Conservation (phyloP, 2,797 vertebrate genomes). For the Molossus molossus region DNA sequence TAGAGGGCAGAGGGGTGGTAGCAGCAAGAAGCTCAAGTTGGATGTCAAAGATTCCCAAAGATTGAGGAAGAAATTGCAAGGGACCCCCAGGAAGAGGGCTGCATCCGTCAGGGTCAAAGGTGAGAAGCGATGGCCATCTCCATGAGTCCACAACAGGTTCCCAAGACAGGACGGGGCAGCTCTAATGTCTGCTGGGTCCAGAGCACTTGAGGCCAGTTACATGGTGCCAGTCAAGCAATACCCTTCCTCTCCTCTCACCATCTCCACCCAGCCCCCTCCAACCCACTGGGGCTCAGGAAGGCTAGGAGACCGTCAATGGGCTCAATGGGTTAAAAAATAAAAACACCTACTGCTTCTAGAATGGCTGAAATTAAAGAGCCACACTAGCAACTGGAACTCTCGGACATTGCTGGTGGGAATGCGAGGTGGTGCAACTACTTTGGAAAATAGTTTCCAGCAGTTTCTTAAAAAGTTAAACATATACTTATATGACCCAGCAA, state of each 20-base stretch:
- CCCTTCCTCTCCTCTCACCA: neutral
- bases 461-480: constrained; percentile 47
- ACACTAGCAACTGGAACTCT: neutral
- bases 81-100: neutral
- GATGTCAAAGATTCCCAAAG: neutral
- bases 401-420: neutral
- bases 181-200: neutral
- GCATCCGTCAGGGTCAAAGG: neutral
- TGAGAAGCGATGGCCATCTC: neutral
- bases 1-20: too few species aligned
- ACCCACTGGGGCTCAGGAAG: neutral
- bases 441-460: neutral
- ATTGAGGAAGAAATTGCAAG: neutral
- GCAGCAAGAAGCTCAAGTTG: neutral
- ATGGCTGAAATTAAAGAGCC: neutral
- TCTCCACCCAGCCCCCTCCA: neutral
- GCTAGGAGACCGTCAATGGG: neutral
- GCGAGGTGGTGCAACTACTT: neutral
- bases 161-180: neutral
- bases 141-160: neutral
- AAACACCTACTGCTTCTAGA: neutral
- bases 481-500: neutral
- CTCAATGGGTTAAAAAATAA: neutral
- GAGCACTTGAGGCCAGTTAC: neutral
- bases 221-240: neutral